A percentile compares a stretch with the other conserved stretches of the same genome.
Evolutionary conservation across 2,113 vertebrate genomes (phyloP).

Genomic region (Pseudonaja textilis): DNA sequence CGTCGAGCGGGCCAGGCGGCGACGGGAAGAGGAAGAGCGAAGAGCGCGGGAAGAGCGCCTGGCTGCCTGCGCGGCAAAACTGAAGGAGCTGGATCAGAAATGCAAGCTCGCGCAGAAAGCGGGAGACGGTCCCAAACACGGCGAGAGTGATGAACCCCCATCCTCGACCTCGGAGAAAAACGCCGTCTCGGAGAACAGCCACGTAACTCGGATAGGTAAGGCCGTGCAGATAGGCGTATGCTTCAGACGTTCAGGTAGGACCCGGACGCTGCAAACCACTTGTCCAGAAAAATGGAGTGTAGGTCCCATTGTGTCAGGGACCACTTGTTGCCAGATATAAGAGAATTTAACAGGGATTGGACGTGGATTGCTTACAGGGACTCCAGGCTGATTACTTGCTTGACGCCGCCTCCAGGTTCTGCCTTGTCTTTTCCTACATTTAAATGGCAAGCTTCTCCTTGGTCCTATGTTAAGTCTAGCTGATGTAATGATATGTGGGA

Average conservation of each 20-base stretch:
- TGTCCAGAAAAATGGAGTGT: not conserved
- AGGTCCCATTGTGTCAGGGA: not conserved
- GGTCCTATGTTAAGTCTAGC: no score
- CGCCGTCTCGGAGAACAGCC: constrained; percentile 74
- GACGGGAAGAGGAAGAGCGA: constrained; percentile 92
- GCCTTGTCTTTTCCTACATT: no score
- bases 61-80: constrained; percentile 93
- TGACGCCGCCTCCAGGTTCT: no score
- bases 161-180: constrained; percentile 75
- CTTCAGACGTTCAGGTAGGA: not conserved
- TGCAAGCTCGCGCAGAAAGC: constrained; percentile 78
- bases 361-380: not conserved
- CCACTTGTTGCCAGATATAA: not conserved
- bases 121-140: constrained; percentile 73
- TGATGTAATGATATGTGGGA: no score
- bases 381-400: not conserved
- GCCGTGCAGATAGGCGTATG: not conserved
- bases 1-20: constrained; percentile 86
- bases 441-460: no score
- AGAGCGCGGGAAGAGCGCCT: constrained; percentile 89
- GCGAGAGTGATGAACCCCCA: constrained; percentile 66
- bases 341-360: not conserved
- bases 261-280: not conserved
- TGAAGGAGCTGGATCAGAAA: constrained; percentile 95
- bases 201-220: constrained; percentile 78